Evolutionary conservation across 1,140 invertebrate species (phyloP).

Genomic region (Leptinotarsa texana): DNA sequence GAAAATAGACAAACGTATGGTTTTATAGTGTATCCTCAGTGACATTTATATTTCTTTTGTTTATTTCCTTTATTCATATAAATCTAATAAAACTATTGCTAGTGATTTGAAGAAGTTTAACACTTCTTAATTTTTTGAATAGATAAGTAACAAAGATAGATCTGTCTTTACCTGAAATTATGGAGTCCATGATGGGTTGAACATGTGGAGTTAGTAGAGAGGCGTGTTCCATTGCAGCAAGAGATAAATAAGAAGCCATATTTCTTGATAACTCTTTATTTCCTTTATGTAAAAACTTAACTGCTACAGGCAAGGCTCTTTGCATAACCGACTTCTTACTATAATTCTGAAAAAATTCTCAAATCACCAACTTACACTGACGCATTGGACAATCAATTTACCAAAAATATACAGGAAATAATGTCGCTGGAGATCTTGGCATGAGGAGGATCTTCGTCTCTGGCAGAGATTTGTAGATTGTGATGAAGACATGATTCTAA

Average conservation of each 20-base stretch:
- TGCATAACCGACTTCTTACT: constrained; percentile 87
- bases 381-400: constrained; percentile 57
- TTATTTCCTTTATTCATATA: too few species aligned
- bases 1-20: too few species aligned
- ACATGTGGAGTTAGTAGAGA: constrained; percentile 82
- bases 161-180: constrained; percentile 72
- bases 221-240: constrained; percentile 91
- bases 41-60: too few species aligned
- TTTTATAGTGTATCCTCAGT: too few species aligned
- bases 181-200: constrained; percentile 86
- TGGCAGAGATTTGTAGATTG: constrained; percentile 77
- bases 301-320: constrained; percentile 83
- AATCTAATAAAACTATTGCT: too few species aligned
- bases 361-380: constrained; percentile 13
- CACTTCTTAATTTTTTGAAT: too few species aligned
- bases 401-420: constrained; percentile 91
- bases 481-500: constrained; percentile 87
- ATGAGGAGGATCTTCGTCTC: constrained; percentile 89
- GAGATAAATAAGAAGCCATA: constrained; percentile 87
- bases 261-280: constrained; percentile 87
- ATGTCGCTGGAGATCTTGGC: constrained; percentile 94
- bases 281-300: constrained; percentile 88
- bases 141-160: not conserved
- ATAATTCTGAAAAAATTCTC: constrained; percentile 71
- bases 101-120: too few species aligned